Evolutionary conservation across 1,140 invertebrate genomes (phyloP).

Genomic region (Pachypeltis micranthus): DNA sequence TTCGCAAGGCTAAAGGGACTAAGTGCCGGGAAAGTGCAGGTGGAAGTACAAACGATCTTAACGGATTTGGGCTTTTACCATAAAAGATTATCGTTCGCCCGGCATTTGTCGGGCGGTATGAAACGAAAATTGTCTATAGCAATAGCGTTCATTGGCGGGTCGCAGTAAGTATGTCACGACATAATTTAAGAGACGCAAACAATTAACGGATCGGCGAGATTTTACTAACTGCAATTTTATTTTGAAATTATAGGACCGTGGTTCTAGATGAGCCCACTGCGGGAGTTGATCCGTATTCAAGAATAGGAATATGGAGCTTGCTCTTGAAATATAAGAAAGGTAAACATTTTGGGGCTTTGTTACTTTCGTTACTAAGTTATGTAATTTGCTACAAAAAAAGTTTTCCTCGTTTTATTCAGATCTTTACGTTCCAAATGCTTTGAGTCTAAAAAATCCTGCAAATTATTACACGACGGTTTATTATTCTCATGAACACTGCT

Average conservation of each 20-base stretch:
- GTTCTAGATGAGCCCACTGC: constrained; percentile 60
- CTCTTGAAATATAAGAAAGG: constrained; percentile 36
- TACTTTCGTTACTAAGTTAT: too few species aligned
- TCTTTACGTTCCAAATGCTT: too few species aligned
- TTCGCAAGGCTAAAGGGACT: constrained; percentile 29
- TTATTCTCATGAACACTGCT: too few species aligned
- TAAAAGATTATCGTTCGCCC: constrained; percentile 38
- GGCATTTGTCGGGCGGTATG: constrained; percentile 66
- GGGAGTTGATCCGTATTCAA: constrained; percentile 44
- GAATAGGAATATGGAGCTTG: constrained; percentile 48
- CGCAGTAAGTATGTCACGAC: constrained; percentile 38
- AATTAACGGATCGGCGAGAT: background rate
- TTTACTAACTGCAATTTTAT: background rate
- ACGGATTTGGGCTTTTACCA: constrained; percentile 40
- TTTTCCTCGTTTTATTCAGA: too few species aligned
- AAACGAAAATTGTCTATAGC: constrained; percentile 68
- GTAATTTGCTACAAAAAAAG: too few species aligned
- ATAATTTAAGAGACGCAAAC: background rate
- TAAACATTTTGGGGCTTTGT: constrained; percentile 23
- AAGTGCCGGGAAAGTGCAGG: constrained; percentile 30
- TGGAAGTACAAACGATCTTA: constrained; percentile 39
- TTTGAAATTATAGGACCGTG: constrained; percentile 36
- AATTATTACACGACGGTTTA: too few species aligned
- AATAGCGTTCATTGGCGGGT: constrained; percentile 59
- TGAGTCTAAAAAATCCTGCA: too few species aligned